Evolutionary conservation across 2,113 vertebrate genomes (phyloP), one percentile per base, ranked within the genome.

Genomic region (Entosphenus tridentatus): DNA sequence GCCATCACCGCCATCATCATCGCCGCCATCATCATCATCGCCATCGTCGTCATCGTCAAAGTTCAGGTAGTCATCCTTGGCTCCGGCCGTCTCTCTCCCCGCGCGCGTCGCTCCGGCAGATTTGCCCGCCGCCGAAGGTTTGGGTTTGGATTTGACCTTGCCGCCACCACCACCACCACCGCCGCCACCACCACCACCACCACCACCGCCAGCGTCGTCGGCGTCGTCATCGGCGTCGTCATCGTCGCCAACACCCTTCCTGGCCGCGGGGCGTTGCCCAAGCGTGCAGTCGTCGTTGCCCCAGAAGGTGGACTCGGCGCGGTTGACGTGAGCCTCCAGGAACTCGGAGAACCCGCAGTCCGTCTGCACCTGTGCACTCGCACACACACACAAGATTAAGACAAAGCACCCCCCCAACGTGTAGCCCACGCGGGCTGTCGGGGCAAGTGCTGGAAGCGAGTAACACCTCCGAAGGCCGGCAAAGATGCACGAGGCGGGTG

Each of bases 331-430:
- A 17, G 87, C 85, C 1, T 82, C 80, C 70, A 96, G 73, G 75
- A 98, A 98, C 79, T 98, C 91, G 77, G 81, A 83, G 76, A 98
- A 98, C 2, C 75, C 78, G 2, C 80, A 55, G 11, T 96, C 86
- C 55, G 81, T 76, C 73, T 87, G 78, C 72, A 98, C 79, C 89
- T 96, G 78, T 62, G 11, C 21, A 39, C 39, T 39, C 39, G 39
- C 39, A 39, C 39, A 7, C 21, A 39, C 21, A 5, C 5, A 39
- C 21, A 39, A 39, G 39, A 39, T 39, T 39, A 7, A 39, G 39
- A 39, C 39, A 39, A 39, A 39, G 39, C 39, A 2, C 21, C 39
- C 39, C 39, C 39, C 39, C 39, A 5, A 5, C 39, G 39, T 21
- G 21, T 21, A 21, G 18, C 18, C 18, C 18, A 18, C 18, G 18